A percentile compares a stretch with the other conserved stretches of the same genome.
These are phyloP conservation scores for Drosophila atripex DNA, from an alignment of 2,888 invertebrate genomes.

Conservation along the genomic window DNA sequence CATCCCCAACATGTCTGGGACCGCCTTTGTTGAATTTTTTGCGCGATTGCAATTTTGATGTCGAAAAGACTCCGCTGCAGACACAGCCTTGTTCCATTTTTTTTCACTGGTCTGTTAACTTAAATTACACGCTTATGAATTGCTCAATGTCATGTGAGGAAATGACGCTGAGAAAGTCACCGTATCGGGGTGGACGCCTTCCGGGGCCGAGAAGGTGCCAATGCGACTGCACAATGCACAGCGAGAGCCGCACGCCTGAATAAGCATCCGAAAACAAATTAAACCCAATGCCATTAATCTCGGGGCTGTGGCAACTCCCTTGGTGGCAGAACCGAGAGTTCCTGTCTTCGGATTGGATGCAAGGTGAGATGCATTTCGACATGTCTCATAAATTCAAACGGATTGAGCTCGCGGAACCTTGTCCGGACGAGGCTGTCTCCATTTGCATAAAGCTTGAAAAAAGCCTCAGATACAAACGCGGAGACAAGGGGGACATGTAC, in stretches of 20 bases:
- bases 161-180: neutral
- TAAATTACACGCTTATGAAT: constrained; percentile 72
- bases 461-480: neutral
- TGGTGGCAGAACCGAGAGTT: constrained; percentile 53
- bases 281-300: constrained; percentile 79
- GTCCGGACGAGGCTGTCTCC: constrained; percentile 43
- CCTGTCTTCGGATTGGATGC: constrained; percentile 41
- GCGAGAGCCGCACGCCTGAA: constrained; percentile 52
- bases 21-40: constrained; percentile 61
- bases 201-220: constrained; percentile 49
- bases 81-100: constrained; percentile 51
- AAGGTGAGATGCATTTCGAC: constrained; percentile 83
- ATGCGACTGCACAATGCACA: too few relatives aligned
- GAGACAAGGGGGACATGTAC: neutral
- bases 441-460: constrained; percentile 62
- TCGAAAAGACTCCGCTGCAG: constrained; percentile 77
- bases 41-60: constrained; percentile 79
- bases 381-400: constrained; percentile 82
- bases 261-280: constrained; percentile 78
- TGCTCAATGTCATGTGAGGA: constrained; percentile 62
- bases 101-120: constrained; percentile 53
- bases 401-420: constrained; percentile 72
- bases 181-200: neutral
- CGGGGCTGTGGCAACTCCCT: constrained; percentile 56
- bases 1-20: constrained; percentile 40